Evolutionary conservation across 2,888 invertebrate species (phyloP), one percentile per base, ranked within the genome.

Genomic region (Tetheella fluctuosa): DNA sequence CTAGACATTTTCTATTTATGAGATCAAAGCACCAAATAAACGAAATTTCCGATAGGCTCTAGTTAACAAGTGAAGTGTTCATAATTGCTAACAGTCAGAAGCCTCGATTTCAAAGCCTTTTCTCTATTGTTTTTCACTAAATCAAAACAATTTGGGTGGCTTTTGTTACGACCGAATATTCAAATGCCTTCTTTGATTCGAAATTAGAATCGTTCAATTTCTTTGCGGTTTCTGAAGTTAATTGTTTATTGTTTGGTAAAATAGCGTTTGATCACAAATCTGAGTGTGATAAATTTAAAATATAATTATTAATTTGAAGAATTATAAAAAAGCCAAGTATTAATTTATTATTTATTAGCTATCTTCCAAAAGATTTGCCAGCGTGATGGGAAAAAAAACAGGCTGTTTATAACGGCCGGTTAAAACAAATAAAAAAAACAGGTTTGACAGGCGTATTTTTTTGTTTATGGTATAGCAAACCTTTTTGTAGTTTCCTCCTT

Each of bases 1-100:
- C 58, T 54, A 72, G 73, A 73, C 69, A 60, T 68, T n/a, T 76
- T 71, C 70, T 77, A 76, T 80, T 79, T 70, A 67, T 71, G 64
- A 48, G 17, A 48, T 48, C 48, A 48, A 48, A 48, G 48, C 20
- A n/a, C 8, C 17, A n/a, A 39, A n/a, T 20, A 48, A 17, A 48
- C 48, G 10, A 2, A 48, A 48, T 20, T 48, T 20, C 15, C 48
- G 48, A 48, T 20, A 48, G 48, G 48, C 39, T 48, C 20, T 48
- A 10, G 48, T 10, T 0, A 20, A 48, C 48, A 0, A 48, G 1
- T 48, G 48, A 10, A 48, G 48, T 48, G n/a, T 48, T 48, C 48
- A 20, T 48, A 48, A 48, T 48, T 42, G 42, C 42, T 20, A 17
- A 48, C 48, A 48, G 48, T 20, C 23, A 55, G 42, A 52, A 17